Percentiles rank a stretch among this genome's conserved stretches.
Evolutionary conservation across 2,797 vertebrate species (phyloP).

Genomic region (Betta splendens): DNA sequence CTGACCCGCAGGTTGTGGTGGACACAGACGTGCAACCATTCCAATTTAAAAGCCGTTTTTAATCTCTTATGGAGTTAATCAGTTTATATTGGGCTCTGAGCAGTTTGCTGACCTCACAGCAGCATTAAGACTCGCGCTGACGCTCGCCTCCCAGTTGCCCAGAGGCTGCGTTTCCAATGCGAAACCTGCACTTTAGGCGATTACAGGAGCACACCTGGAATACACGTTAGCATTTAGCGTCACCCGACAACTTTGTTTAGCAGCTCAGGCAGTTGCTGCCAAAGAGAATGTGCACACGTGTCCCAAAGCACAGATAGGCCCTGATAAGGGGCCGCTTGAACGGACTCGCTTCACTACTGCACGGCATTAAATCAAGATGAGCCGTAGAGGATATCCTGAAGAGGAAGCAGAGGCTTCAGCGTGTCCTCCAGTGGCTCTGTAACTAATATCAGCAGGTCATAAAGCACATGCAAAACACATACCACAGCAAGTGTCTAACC

Average conservation of each 20-base stretch:
- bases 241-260: slow-evolving; percentile 56
- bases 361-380: slow-evolving; percentile 25
- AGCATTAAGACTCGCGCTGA: slow-evolving; percentile 72
- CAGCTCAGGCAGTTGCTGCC: slow-evolving; percentile 36
- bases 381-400: slow-evolving; percentile 35
- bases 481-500: slow-evolving; percentile 51
- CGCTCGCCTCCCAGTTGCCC: slow-evolving; percentile 68
- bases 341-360: slow-evolving; percentile 18
- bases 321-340: slow-evolving; percentile 16
- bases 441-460: slow-evolving; percentile 59
- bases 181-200: slow-evolving; percentile 77
- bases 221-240: slow-evolving; percentile 65
- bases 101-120: too few relatives aligned
- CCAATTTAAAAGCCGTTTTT: too few relatives aligned
- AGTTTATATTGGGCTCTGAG: too few relatives aligned
- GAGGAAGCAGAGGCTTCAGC: slow-evolving; percentile 37
- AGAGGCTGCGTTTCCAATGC: slow-evolving; percentile 67
- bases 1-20: too few relatives aligned
- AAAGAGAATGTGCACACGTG: not conserved
- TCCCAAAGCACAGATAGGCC: slow-evolving; percentile 14
- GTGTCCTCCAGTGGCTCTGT: slow-evolving; percentile 40
- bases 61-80: too few relatives aligned
- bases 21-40: too few relatives aligned
- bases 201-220: slow-evolving; percentile 72
- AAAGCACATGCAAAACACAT: slow-evolving; percentile 58